Evolutionary conservation across 2,888 invertebrate genomes (phyloP), one percentile per base, ranked within the genome.

Genomic region (Chelonus formosanus): DNA sequence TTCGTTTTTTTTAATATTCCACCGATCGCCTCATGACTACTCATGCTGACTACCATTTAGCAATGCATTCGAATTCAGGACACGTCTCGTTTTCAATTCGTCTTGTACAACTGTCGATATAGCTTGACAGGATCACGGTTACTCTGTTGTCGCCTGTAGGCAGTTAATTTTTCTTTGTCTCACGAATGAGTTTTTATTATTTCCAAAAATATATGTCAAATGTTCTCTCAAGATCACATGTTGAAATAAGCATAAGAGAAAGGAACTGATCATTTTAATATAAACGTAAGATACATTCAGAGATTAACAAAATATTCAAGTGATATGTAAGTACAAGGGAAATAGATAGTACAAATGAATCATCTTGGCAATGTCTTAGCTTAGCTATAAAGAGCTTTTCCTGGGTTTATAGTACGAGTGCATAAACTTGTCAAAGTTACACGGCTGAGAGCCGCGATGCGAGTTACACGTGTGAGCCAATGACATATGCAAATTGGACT

Each of bases 361-460:
- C 52, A 52, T 40, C 40, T 40, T 55, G 40, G 36, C 40, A 40
- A 36, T 55, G 55, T 55, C n/a, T 8, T 36, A 31, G 32, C 40
- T 57, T 43, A 43, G 32, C 20, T 45, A 32, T 35, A 36, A n/a
- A 45, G 32, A 43, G 20, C 56, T 48, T 48, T 56, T 36, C 43
- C 57, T 48, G 44, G 50, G 64, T 64, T 64, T 64, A 56, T 58
- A 47, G 64, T 64, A 63, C 45, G 67, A 67, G 72, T 72, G 70
- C 72, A 71, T 72, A 72, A 72, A 72, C 72, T 72, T 72, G 71
- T 71, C 72, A 68, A 72, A 71, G 71, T 72, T 72, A 72, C 72
- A 72, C 68, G 72, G 67, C 55, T 52, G 67, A 61, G 65, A 71
- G 62, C 64, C 65, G 64, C 66, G 65, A 65, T 65, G 59, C 68